Evolutionary conservation across 1,140 invertebrate species (phyloP).

Genomic region (Campoletis sonorensis): DNA sequence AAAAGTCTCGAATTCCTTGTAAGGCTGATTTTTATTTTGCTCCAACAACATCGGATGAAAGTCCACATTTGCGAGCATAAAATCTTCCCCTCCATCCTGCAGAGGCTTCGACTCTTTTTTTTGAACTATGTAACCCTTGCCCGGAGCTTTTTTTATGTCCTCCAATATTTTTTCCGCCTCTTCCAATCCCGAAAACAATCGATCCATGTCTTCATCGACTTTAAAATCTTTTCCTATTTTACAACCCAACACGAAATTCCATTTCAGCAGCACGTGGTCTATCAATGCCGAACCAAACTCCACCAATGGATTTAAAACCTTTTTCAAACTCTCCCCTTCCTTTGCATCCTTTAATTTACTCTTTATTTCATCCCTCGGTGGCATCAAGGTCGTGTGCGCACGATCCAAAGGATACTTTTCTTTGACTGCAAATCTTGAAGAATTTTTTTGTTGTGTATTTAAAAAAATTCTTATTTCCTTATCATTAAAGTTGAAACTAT

Average conservation of each 20-base stretch:
- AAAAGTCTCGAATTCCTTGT: slow-evolving; percentile 86
- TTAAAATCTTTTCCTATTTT: slow-evolving; percentile 82
- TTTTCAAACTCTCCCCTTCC: slow-evolving; percentile 88
- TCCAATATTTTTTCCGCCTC: slow-evolving; percentile 83
- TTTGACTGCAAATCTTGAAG: slow-evolving; percentile 87
- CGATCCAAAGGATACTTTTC: slow-evolving; percentile 80
- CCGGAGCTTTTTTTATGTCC: slow-evolving; percentile 73
- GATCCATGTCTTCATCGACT: slow-evolving; percentile 80
- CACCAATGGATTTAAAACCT: slow-evolving; percentile 88
- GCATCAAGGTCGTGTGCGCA: slow-evolving; percentile 80
- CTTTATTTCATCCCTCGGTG: slow-evolving; percentile 79
- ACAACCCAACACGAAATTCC: slow-evolving; percentile 81
- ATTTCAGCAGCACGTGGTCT: slow-evolving; percentile 89
- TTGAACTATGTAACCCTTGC: slow-evolving; percentile 91
- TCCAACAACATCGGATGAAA: slow-evolving; percentile 92
- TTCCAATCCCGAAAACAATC: slow-evolving; percentile 82
- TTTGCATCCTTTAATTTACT: slow-evolving; percentile 78
- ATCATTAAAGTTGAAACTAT: too few relatives aligned
- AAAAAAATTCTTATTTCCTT: too few relatives aligned
- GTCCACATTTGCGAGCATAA: slow-evolving; percentile 89
- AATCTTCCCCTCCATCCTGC: slow-evolving; percentile 79
- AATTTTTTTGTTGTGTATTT: slow-evolving; percentile 26
- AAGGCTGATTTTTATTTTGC: slow-evolving; percentile 82
- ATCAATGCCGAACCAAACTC: slow-evolving; percentile 94
- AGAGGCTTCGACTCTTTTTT: slow-evolving; percentile 86